phyloP scores from a whole-genome alignment of 2,113 vertebrate genomes.

The Caranx ignobilis region DNA sequence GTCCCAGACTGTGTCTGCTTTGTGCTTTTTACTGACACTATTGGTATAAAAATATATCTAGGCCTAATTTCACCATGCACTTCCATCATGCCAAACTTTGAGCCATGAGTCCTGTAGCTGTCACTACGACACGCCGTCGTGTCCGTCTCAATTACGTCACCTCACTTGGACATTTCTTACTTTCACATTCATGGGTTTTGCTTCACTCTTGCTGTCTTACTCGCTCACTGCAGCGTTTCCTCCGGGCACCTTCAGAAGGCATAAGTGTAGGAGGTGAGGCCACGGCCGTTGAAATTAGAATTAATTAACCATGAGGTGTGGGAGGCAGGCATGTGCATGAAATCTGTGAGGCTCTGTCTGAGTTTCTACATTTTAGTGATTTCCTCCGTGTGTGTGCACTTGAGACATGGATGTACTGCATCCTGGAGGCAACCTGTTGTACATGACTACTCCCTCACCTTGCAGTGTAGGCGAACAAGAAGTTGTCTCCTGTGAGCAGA shows the following conservation, averaged over 20 bases:
- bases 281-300: conserved; percentile 75
- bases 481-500: background rate
- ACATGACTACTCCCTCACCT: conserved; percentile 27
- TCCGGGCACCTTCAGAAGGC: conserved; percentile 62
- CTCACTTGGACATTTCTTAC: conserved; percentile 10
- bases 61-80: background rate
- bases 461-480: conserved; percentile 29
- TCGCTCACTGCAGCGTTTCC: conserved; percentile 37
- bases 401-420: conserved; percentile 18
- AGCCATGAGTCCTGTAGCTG: conserved; percentile 21
- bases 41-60: background rate
- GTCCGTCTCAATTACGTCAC: conserved; percentile 18
- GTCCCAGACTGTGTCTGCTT: background rate
- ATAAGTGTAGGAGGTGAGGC: conserved; percentile 77
- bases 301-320: conserved; percentile 77
- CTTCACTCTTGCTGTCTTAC: conserved; percentile 17
- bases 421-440: conserved; percentile 46
- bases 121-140: conserved; percentile 1
- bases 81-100: background rate
- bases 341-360: conserved; percentile 26
- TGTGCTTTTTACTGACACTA: background rate
- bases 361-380: background rate
- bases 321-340: conserved; percentile 60
- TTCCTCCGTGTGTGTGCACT: background rate
- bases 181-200: conserved; percentile 30